Base-by-base conservation (phyloP, 2,888 invertebrate species). In the Tachina grossa region DNA sequence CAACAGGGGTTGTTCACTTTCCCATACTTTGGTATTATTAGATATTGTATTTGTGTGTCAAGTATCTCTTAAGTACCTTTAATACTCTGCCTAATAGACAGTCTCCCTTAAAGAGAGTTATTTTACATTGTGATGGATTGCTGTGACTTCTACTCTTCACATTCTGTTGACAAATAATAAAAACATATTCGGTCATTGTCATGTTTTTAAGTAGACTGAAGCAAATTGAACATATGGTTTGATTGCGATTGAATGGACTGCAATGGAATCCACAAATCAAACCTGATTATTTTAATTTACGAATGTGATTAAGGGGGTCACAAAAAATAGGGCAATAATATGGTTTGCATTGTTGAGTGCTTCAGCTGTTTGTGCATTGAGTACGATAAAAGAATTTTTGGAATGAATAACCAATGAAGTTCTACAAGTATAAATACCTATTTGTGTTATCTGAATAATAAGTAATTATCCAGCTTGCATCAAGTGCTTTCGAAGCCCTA, bases 21-120 rank as follows among this genome's bases (percentile, higher is more conserved):
- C 39, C n/a, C 47, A 14, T 11, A 13, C 63, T 14, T 51, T 10
- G 6, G 0, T 9, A 31, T 22, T 57, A 45, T 71, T 45, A 31
- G 2, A 22, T 31, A 31, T 31, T 66, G 39, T 31, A 3, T 68
- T 57, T 78, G 49, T 59, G 74, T 79, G 75, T 71, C 59, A 78
- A 78, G 83, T 72, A 78, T 57, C 55, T 57, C 49, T 68, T 51
- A 83, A 83, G 75, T 80, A 65, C 75, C 75, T 69, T 63, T 84
- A 69, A 53, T 66, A 39, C 57, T 22, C 41, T 71, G 66, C 22
- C 57, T 75, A 75, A 84, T 76, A 71, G 80, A 76, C 65, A 51
- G 16, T 79, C 61, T 72, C 79, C 65, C 49, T 79, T 83, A 61
- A 78, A 53, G 74, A 72, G 61, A 59, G 72, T 78, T 74, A 45